Base-by-base conservation (phyloP, 2,113 vertebrate genomes). In the Psammodynastes pulverulentus region DNA sequence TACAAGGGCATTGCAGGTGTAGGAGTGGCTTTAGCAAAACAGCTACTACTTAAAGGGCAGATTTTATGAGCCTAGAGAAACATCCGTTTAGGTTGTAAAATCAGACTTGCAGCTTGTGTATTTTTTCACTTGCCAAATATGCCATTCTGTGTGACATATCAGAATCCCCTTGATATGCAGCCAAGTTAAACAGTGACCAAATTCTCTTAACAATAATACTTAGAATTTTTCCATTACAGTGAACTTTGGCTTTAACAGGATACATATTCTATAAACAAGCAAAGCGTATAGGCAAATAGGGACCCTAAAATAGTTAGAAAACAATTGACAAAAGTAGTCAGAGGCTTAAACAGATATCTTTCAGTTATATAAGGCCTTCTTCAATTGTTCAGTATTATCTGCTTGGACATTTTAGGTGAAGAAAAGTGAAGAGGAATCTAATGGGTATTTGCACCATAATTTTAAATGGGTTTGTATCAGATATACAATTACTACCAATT, bases 1-100 rank as follows among this genome's bases (percentile, higher is more conserved):
- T 97, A 97, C 96, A 96, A 97, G 96, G 96, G 94, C 96, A 95
- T 95, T 97, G 95, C 96, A 97, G 97, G 97, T 97, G 96, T 96
- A 95, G 95, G 95, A 96, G 89, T 89, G 89, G 96, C 95, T 96
- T 96, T 88, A 96, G 95, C 95, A 97, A 95, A 93, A 93, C 46
- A 96, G 92, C 96, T 97, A 15, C 97, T 96, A 94, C 95, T 97
- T 96, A 95, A 96, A 94, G 95, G 95, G 94, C 93, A 96, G 91
- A 89, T 95, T 97, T 97, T 97, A 97, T n/a, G 62, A 97, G 97
- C 93, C 94, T 84, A n/a, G 89, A 95, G 97, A 96, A 97, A 97
- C 97, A 97, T 97, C 96, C 96, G 87, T 96, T 96, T 91, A 94
- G 94, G 62, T 90, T 45, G 91, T 96, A 96, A 97, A 96, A 94